Percentiles rank a stretch among this genome's conserved stretches.
Conservation (phyloP, 2,113 vertebrate species). For the Calidris pugnax region DNA sequence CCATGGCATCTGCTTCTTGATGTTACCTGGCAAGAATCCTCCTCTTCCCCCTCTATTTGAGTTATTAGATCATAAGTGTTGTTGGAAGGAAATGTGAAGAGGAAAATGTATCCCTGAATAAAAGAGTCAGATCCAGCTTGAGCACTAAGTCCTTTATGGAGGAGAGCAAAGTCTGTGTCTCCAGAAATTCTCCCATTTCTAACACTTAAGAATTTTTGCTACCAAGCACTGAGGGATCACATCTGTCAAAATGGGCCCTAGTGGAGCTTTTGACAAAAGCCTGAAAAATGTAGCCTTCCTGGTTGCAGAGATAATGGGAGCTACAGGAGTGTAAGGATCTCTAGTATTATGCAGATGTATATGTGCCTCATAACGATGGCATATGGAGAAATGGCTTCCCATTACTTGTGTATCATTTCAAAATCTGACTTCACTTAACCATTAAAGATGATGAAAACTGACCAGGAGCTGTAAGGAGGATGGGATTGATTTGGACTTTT, state of each 20-base stretch:
- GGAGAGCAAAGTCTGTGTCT: neutral
- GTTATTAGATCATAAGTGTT: neutral
- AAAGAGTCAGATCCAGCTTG: neutral
- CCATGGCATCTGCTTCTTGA: neutral
- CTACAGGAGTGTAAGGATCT: neutral
- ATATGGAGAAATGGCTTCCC: neutral
- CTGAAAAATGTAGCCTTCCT: neutral
- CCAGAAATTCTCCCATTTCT: neutral
- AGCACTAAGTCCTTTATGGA: neutral
- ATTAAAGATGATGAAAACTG: neutral
- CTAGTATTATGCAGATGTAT: neutral
- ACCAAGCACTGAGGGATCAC: fast-evolving
- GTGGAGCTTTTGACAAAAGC: neutral
- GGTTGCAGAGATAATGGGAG: neutral
- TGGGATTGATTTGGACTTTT: neutral
- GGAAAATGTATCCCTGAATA: neutral
- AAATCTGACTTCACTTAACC: neutral
- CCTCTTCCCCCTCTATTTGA: neutral
- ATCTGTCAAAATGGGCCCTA: neutral
- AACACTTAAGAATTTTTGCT: neutral
- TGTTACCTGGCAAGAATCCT: neutral
- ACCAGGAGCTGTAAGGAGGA: neutral
- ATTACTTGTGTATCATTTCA: neutral
- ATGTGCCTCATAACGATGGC: neutral
- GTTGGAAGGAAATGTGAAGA: neutral